Percentiles rank a stretch among this genome's conserved stretches.
Evolutionary conservation across 2,888 invertebrate genomes (phyloP).

Genomic region (Drosophila picticornis): DNA sequence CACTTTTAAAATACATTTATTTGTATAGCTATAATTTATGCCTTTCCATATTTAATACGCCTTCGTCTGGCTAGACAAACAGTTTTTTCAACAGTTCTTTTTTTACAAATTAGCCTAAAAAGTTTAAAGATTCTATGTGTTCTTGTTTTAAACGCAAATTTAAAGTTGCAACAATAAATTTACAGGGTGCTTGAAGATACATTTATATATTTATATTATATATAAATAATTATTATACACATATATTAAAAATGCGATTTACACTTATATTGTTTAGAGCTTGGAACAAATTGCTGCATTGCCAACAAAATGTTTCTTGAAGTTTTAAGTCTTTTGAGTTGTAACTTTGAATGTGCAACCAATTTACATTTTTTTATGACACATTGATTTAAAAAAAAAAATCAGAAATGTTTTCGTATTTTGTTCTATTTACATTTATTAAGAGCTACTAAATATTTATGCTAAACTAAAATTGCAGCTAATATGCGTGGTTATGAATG

Average conservation of each 20-base stretch:
- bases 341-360: constrained; percentile 48
- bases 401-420: constrained; percentile 7
- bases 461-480: constrained; percentile 56
- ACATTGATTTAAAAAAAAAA: constrained; percentile 33
- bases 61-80: constrained; percentile 24
- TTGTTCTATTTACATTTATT: constrained; percentile 40
- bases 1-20: constrained; percentile 60
- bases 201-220: constrained; percentile 41
- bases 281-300: constrained; percentile 27
- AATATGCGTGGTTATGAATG: constrained; percentile 40
- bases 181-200: constrained; percentile 67
- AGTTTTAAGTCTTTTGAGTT: constrained; percentile 71
- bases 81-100: constrained; percentile 33
- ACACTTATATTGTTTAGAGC: constrained; percentile 48
- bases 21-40: constrained; percentile 34
- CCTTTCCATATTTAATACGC: constrained; percentile 20
- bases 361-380: constrained; percentile 51
- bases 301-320: constrained; percentile 35
- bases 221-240: constrained; percentile 41
- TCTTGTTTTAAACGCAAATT: constrained; percentile 37
- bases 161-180: constrained; percentile 70
- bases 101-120: constrained; percentile 57
- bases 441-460: constrained; percentile 40
- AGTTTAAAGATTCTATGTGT: constrained; percentile 31
- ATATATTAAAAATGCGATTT: constrained; percentile 65